Evolutionary conservation across 2,797 vertebrate species (phyloP), one percentile per base, ranked within the genome.

Genomic region (Anomalospiza imberbis): DNA sequence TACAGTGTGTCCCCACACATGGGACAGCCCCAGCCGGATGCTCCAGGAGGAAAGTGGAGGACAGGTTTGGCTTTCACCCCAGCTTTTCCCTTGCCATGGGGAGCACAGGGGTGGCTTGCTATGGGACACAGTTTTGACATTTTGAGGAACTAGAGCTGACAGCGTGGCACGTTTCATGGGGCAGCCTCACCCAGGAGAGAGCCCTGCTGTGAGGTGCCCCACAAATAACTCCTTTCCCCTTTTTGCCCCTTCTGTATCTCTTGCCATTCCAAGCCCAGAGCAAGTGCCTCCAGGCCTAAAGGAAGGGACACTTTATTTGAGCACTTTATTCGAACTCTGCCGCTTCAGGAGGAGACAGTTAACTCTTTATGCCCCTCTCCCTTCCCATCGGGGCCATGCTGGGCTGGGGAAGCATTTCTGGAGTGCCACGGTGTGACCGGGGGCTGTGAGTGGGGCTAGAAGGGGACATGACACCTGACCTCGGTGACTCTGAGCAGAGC

Each of bases 311-410:
- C 34, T 70, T 62, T 48, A 22, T 55, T 1, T 31, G 73, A 68
- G 20, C 26, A 38, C 44, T 71, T 36, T 48, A 5, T 54, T 50
- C 14, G 20, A 94, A 53, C 36, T 60, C 71, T 38, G 36, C 24
- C 32, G 13, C 55, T 76, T 48, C 65, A 10, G 63, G 13, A 82
- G 51, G 47, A 53, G 57, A 29, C 26, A 32, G 42, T 95, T 84
- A 91, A 92, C 73, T 2, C 44, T 58, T 65, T 24, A 26, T 57
- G 38, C 20, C 20, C 15, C 1, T 1, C 5, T 53, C 22, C 42
- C 13, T 73, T 26, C 47, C 28, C 0, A 0, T 8, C 0, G 1
- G 9, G 13, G 47, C 1, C 0, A 5, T 48, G 20, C n/a, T 54
- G 45, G 47, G 21, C 20, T 85, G 26, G 32, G 28, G 20, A 22